These are phyloP conservation scores for Pseudochromis fuscus DNA, from an alignment of 2,797 vertebrate species.

Conservation along the genomic window DNA sequence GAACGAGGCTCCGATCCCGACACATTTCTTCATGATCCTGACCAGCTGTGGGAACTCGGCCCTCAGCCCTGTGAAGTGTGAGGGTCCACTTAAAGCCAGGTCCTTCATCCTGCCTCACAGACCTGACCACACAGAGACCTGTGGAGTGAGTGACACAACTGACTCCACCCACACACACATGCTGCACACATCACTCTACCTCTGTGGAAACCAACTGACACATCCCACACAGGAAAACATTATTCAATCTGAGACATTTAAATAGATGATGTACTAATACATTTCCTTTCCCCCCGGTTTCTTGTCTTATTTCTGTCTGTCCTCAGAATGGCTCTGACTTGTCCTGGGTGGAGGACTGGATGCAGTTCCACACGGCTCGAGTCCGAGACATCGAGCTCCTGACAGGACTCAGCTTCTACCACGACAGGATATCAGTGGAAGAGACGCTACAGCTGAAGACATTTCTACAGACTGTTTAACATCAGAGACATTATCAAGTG, in stretches of 20 bases:
- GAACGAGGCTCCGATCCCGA: conserved; percentile 85
- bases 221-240: not conserved
- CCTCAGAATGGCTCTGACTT: conserved; percentile 78
- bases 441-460: conserved; percentile 93
- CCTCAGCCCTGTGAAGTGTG: conserved; percentile 80
- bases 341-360: conserved; percentile 89
- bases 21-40: conserved; percentile 94
- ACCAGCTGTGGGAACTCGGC: conserved; percentile 87
- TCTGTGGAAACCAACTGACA: conserved; percentile 25
- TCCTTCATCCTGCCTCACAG: conserved; percentile 93
- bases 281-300: not conserved
- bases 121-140: conserved; percentile 90
- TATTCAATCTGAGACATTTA: no score
- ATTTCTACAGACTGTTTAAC: conserved; percentile 85
- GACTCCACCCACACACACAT: not conserved
- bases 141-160: conserved; percentile 87
- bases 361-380: conserved; percentile 87
- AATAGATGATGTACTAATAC: not conserved
- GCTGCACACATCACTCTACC: not conserved
- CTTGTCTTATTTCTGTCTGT: not conserved
- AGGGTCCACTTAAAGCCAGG: conserved; percentile 78
- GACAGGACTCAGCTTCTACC: conserved; percentile 95
- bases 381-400: conserved; percentile 93
- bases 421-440: conserved; percentile 83
- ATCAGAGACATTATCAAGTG: not conserved